Conservation (phyloP, 2,113 vertebrate species). For the Ascaphus truei region DNA sequence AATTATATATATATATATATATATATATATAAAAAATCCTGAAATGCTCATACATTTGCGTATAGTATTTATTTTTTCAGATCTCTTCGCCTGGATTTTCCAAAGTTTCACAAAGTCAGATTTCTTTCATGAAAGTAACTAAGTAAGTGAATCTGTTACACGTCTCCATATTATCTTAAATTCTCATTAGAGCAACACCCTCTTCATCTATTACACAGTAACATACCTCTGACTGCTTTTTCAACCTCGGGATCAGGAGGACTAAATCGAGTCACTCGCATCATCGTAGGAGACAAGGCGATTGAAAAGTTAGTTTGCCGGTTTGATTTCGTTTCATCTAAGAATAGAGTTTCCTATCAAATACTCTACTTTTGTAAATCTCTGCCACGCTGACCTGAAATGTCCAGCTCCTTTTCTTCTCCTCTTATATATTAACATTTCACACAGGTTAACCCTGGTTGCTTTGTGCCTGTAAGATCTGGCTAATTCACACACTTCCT, state of each 20-base stretch:
- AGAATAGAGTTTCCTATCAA: background rate
- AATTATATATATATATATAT: no score
- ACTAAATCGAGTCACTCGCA: conserved; percentile 44
- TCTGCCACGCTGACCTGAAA: background rate
- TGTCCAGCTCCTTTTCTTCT: background rate
- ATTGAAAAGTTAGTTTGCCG: background rate
- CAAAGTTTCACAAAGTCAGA: no score
- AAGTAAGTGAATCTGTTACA: no score
- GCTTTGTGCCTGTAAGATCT: conserved; percentile 44
- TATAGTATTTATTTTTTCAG: no score
- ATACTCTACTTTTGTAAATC: background rate
- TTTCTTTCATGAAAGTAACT: no score
- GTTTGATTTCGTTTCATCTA: background rate
- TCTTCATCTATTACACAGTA: background rate
- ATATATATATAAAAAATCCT: no score
- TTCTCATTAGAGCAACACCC: conserved; percentile 3
- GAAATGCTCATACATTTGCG: no score
- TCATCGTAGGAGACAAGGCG: conserved; percentile 28
- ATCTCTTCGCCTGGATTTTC: no score
- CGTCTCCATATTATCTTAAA: no score
- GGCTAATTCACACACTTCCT: conserved; percentile 40
- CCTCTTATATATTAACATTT: conserved; percentile 11
- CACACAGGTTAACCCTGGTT: conserved; percentile 35
- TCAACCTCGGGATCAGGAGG: conserved; percentile 41
- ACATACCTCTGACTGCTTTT: conserved; percentile 46